phyloP scores from a whole-genome alignment of 2,888 invertebrate genomes.

The Geotrupes spiniger region DNA sequence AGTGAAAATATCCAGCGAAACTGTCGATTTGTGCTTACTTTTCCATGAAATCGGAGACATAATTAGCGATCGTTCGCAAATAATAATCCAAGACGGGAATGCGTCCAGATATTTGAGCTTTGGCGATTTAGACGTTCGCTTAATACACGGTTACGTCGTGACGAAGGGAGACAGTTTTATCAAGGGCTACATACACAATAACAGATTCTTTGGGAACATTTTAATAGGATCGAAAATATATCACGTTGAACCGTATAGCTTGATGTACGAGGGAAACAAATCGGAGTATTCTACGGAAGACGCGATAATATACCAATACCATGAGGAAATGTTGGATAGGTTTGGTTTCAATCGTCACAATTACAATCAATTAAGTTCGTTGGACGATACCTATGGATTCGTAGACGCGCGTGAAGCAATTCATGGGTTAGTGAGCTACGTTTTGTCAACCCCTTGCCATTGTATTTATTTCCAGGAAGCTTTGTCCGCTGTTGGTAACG shows the following conservation, averaged over 20 bases:
- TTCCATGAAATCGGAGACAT: constrained; percentile 10
- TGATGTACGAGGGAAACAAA: neutral
- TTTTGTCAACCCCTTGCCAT: too few relatives aligned
- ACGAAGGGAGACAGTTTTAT: constrained; percentile 25
- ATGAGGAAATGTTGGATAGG: neutral
- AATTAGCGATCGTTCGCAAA: constrained; percentile 13
- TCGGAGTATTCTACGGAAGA: too few relatives aligned
- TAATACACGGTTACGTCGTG: constrained; percentile 14
- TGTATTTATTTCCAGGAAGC: constrained; percentile 32
- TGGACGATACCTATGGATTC: neutral
- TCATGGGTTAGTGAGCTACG: too few relatives aligned
- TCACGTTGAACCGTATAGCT: constrained; percentile 31
- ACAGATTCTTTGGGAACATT: constrained; percentile 34
- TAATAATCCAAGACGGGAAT: constrained; percentile 12
- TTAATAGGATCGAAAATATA: constrained; percentile 26
- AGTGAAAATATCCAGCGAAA: constrained; percentile 6
- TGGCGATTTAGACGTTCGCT: constrained; percentile 10
- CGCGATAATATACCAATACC: constrained; percentile 18
- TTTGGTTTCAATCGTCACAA: constrained; percentile 7
- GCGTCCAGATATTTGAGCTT: constrained; percentile 3
- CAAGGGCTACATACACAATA: constrained; percentile 32
- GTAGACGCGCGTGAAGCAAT: too few relatives aligned
- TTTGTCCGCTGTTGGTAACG: constrained; percentile 52
- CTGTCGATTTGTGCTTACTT: constrained; percentile 15
- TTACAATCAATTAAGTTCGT: neutral